These are phyloP conservation scores for Petrocephalus zakoni DNA, from an alignment of 2,113 vertebrate genomes.

Conservation along the genomic window DNA sequence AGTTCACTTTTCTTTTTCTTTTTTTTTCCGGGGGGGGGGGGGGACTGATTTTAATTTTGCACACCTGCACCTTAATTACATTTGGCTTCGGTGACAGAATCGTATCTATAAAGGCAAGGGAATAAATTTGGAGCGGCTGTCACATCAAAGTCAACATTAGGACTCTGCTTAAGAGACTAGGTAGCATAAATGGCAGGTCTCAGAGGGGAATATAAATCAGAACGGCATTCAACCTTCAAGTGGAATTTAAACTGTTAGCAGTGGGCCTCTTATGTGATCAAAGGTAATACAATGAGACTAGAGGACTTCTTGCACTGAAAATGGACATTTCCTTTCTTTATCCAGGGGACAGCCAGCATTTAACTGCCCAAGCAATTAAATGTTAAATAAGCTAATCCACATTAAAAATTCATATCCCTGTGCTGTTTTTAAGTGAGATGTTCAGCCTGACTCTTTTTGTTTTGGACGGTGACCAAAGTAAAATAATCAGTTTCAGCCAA, in stretches of 20 bases:
- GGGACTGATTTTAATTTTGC: not conserved
- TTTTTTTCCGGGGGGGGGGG: not conserved
- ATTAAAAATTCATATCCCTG: not conserved
- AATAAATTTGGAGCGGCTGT: not conserved
- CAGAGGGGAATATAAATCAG: conserved; percentile 8
- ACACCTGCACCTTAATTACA: not conserved
- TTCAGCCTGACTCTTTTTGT: not conserved
- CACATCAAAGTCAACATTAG: conserved; percentile 14
- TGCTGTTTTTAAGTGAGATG: not conserved
- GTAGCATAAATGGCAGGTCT: not conserved
- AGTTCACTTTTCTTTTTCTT: not conserved
- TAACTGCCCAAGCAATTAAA: not conserved
- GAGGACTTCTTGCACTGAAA: not conserved
- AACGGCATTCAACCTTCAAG: conserved; percentile 14
- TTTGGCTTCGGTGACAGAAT: not conserved
- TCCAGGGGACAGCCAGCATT: not conserved
- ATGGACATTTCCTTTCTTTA: not conserved
- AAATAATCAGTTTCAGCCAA: not conserved
- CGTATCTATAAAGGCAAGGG: not conserved
- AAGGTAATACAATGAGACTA: not conserved
- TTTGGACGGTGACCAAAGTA: not conserved
- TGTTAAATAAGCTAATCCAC: not conserved
- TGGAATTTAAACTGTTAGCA: conserved; percentile 10
- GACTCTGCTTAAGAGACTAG: not conserved
- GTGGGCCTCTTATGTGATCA: not conserved